phyloP scores from a whole-genome alignment of 2,113 vertebrate species.

The Oryzias melastigma region DNA sequence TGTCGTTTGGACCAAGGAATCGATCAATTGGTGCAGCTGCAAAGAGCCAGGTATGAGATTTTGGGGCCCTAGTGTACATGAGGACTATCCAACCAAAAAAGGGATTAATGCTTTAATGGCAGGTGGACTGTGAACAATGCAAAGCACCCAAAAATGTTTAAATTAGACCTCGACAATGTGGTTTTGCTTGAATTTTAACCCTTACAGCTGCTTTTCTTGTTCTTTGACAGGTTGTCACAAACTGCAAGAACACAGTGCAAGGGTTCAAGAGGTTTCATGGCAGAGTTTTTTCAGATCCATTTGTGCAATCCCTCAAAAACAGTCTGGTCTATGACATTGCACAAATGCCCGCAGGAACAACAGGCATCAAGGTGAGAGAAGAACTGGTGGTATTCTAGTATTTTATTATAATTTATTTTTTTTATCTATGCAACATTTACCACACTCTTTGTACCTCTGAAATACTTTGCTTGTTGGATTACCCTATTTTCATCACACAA shows the following conservation, averaged over 20 bases:
- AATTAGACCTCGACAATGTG: not conserved
- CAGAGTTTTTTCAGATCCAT: slow-evolving; percentile 91
- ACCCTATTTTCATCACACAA: too few relatives aligned
- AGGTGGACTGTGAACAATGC: not conserved
- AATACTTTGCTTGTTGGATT: too few relatives aligned
- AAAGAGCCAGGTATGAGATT: slow-evolving; percentile 90
- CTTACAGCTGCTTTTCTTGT: not conserved
- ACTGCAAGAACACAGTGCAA: slow-evolving; percentile 96
- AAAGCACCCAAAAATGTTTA: not conserved
- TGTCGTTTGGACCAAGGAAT: slow-evolving; percentile 95
- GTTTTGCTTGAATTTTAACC: not conserved
- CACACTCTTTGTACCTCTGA: too few relatives aligned
- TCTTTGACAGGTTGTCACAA: slow-evolving; percentile 85
- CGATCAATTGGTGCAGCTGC: slow-evolving; percentile 94
- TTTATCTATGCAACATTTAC: too few relatives aligned
- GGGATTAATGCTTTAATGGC: not conserved
- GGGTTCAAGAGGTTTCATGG: slow-evolving; percentile 98
- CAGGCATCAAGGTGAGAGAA: slow-evolving; percentile 89
- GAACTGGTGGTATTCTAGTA: not conserved
- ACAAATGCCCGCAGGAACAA: slow-evolving; percentile 88
- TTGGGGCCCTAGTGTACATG: not conserved
- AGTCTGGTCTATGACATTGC: slow-evolving; percentile 90
- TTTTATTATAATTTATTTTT: too few relatives aligned
- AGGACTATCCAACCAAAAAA: not conserved
- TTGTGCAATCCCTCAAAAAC: slow-evolving; percentile 87